Evolutionary conservation across 2,888 invertebrate species (phyloP).

Genomic region (Formica aserva): DNA sequence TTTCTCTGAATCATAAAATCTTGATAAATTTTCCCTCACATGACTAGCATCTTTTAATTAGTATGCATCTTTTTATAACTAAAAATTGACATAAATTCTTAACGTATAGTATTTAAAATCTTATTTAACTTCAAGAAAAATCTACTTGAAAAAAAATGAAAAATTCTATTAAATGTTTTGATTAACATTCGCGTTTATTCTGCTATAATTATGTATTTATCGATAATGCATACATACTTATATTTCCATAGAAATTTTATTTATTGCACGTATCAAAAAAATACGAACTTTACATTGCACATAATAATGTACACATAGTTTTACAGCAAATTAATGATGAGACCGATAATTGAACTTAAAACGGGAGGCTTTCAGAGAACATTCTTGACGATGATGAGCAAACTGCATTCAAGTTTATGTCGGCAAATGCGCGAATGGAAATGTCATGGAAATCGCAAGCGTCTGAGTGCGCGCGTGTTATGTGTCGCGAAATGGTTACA

Average conservation of each 20-base stretch:
- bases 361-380: conserved; percentile 19
- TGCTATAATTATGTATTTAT: not conserved
- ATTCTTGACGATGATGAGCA: conserved; percentile 7
- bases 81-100: not conserved
- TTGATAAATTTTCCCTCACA: not conserved
- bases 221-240: not conserved
- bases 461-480: conserved; percentile 15
- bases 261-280: not conserved
- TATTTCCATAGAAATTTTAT: not conserved
- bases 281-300: not conserved
- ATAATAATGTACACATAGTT: not conserved
- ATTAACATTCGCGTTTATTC: not conserved
- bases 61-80: not conserved
- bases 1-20: not conserved
- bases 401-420: conserved; percentile 57
- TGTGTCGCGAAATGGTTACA: conserved; percentile 40
- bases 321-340: not conserved
- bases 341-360: not conserved
- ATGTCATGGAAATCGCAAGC: conserved; percentile 55
- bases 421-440: conserved; percentile 53
- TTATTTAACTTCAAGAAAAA: not conserved
- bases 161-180: not conserved
- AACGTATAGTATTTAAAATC: not conserved
- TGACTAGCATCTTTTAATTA: not conserved
- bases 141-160: not conserved